Evolutionary conservation across 2,888 invertebrate genomes (phyloP), one percentile per base, ranked within the genome.

Genomic region (Dryobotodes eremita): DNA sequence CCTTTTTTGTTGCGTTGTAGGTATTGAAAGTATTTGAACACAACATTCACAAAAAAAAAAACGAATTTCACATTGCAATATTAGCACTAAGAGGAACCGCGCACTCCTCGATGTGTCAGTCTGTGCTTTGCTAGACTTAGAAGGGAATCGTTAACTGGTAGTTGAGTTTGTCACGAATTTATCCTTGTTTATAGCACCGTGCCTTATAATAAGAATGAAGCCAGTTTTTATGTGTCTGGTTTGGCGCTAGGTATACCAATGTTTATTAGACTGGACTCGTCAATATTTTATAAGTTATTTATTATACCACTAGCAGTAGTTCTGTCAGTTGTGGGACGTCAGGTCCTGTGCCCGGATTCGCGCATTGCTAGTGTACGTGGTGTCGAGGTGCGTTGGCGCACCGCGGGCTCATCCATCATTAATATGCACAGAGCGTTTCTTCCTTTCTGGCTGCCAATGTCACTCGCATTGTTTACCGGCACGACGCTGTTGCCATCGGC

Each of bases 391-490:
- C 84, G 82, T 68, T 79, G 81, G 84, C 89, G 83, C 82, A 80
- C 59, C 86, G 92, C 86, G 92, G 91, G 92, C 91, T 91, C 90
- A 75, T 89, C 82, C 89, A 83, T 89, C 87, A 94, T 96, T 96
- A 94, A 89, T 95, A 97, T 97, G 94, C 97, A 90, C 70, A 88
- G 77, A 82, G 92, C 94, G 96, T 96, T 89, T 92, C 95, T 95
- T 96, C 96, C 96, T 96, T 96, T 96, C 95, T 96, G 96, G 93
- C 95, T 94, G 94, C 94, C 96, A 95, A 95, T 96, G 96, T 93
- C 95, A 94, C 92, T 92, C 90, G 94, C 94, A 96, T 96, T 96
- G 96, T 96, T 94, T 90, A 92, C 91, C 92, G 92, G 82, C 92
- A 88, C 92, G 91, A 86, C 90, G 88, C 83, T 89, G 90, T 87